Evolutionary conservation across 2,888 invertebrate genomes (phyloP).

Genomic region (Sphaerophoria rueppellii): DNA sequence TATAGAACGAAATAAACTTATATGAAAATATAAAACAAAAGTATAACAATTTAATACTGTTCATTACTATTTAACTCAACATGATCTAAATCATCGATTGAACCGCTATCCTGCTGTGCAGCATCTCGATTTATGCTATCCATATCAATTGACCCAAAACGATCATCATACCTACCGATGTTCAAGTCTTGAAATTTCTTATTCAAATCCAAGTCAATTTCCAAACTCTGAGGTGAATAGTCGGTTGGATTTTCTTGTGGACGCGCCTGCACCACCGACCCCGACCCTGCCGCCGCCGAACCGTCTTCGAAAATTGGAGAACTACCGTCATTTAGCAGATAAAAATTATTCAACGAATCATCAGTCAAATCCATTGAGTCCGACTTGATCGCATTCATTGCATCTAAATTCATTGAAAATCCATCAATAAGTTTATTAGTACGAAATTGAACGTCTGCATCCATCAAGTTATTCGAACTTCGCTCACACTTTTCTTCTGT

Average conservation of each 20-base stretch:
- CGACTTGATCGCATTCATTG: slow-evolving; percentile 41
- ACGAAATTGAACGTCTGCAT: slow-evolving; percentile 17
- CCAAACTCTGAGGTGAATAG: slow-evolving; percentile 60
- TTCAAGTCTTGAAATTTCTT: slow-evolving; percentile 72
- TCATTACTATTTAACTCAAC: no score
- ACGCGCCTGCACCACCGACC: not conserved
- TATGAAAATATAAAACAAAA: no score
- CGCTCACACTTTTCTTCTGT: slow-evolving; percentile 29
- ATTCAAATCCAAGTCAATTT: slow-evolving; percentile 71
- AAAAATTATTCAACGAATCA: slow-evolving; percentile 73
- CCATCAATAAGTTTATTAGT: slow-evolving; percentile 33
- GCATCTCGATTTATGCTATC: no score
- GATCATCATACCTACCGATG: slow-evolving; percentile 16
- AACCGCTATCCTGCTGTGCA: no score
- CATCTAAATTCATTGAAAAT: slow-evolving; percentile 47
- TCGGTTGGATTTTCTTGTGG: slow-evolving; percentile 27
- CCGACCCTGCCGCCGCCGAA: no score
- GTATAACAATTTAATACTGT: no score
- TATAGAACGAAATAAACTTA: no score
- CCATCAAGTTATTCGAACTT: slow-evolving; percentile 17
- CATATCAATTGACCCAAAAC: no score
- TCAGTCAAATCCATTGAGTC: slow-evolving; percentile 1
- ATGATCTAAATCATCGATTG: no score
- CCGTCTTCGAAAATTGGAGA: slow-evolving; percentile 7
- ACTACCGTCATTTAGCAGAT: slow-evolving; percentile 73